These are phyloP conservation scores for Shinisaurus crocodilurus DNA, from an alignment of 2,113 vertebrate genomes.

Conservation along the genomic window DNA sequence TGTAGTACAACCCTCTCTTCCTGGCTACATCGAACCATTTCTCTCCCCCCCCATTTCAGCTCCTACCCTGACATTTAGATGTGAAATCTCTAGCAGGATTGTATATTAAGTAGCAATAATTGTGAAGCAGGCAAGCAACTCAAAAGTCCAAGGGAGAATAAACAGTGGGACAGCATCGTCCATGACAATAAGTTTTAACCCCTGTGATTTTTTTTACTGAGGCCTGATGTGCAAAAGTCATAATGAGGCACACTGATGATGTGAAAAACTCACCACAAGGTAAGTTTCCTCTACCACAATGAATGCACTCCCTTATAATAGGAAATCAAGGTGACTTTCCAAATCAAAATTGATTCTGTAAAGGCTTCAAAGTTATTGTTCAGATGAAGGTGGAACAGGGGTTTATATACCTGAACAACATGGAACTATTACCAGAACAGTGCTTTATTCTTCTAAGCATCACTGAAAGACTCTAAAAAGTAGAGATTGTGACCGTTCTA, in stretches of 20 bases:
- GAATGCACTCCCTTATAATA: neutral
- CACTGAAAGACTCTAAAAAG: neutral
- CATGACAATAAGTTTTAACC: neutral
- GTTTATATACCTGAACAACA: neutral
- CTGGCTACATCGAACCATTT: neutral
- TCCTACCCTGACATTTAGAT: neutral
- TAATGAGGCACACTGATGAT: neutral
- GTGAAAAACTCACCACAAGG: neutral
- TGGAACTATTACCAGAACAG: too few relatives aligned
- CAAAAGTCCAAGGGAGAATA: neutral
- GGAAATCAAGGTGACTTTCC: neutral
- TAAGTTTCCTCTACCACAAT: neutral
- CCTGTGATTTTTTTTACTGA: neutral
- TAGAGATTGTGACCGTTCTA: neutral
- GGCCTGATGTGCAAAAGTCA: neutral
- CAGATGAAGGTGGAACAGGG: neutral
- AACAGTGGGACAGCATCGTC: neutral
- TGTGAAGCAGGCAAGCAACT: neutral
- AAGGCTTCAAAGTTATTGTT: neutral
- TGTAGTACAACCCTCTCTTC: neutral
- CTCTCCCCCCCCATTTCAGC: neutral
- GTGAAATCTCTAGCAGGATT: neutral
- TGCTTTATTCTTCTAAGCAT: neutral
- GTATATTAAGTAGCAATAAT: neutral
- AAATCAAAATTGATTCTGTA: neutral